phyloP scores from a whole-genome alignment of 1,140 invertebrate genomes.

The Marisa cornuarietis region DNA sequence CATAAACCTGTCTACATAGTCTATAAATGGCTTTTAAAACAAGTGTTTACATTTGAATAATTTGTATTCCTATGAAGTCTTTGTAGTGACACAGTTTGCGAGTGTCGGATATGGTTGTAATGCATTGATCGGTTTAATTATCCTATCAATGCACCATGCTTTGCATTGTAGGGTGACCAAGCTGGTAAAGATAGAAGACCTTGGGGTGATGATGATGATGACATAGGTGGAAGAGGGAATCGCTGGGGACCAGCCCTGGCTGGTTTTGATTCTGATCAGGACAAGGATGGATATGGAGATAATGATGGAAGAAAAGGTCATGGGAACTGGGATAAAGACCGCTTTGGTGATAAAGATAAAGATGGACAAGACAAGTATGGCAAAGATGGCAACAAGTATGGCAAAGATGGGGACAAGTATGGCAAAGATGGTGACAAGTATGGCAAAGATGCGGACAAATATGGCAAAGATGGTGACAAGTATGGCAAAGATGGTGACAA shows the following conservation, averaged over 20 bases:
- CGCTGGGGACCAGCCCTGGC: not conserved
- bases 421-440: not conserved
- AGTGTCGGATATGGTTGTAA: no score
- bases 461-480: conserved; percentile 11
- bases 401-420: not conserved
- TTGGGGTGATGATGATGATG: not conserved
- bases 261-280: not conserved
- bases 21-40: no score
- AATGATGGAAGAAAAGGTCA: not conserved
- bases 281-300: not conserved
- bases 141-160: no score
- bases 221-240: not conserved
- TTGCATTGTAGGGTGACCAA: no score
- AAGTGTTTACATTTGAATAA: no score
- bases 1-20: no score
- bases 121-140: no score
- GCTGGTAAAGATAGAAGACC: no score
- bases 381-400: not conserved
- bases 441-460: not conserved
- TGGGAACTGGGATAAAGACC: no score
- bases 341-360: no score
- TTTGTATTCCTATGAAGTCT: no score
- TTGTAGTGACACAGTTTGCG: no score
- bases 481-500: conserved; percentile 4
- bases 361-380: not conserved